Evolutionary conservation across 1,140 invertebrate species (phyloP).

Genomic region (Oryctes rhinoceros): DNA sequence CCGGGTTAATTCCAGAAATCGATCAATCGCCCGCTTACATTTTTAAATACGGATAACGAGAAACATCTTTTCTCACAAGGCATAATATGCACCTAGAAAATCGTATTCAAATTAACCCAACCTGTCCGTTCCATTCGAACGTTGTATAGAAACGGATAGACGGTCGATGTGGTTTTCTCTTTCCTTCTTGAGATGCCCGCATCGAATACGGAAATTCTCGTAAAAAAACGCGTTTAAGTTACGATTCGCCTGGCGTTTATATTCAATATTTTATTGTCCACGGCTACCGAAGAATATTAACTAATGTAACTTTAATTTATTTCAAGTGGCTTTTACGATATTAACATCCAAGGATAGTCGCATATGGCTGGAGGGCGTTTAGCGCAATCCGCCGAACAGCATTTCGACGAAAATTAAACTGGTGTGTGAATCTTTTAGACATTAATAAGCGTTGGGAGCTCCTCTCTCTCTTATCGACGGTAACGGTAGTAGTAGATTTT

Average conservation of each 20-base stretch:
- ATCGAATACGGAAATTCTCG: constrained; percentile 17
- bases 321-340: not conserved
- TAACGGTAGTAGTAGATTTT: not conserved
- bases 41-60: too few relatives aligned
- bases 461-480: not conserved
- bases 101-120: not conserved
- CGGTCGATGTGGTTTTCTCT: not conserved
- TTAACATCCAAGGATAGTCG: not conserved
- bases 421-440: not conserved
- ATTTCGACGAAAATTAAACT: not conserved
- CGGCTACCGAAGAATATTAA: constrained; percentile 32
- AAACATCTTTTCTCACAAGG: too few relatives aligned
- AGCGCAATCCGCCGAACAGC: not conserved
- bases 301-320: constrained; percentile 32
- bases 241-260: constrained; percentile 24
- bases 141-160: not conserved
- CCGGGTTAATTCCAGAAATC: too few relatives aligned
- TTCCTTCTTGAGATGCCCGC: not conserved
- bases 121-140: not conserved
- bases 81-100: too few relatives aligned
- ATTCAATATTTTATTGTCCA: constrained; percentile 29
- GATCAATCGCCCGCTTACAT: too few relatives aligned
- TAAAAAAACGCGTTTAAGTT: constrained; percentile 13
- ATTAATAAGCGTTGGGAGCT: not conserved
- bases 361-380: not conserved